These are phyloP conservation scores for Chironomus striatipennis DNA, from an alignment of 1,140 invertebrate species.

Conservation along the genomic window DNA sequence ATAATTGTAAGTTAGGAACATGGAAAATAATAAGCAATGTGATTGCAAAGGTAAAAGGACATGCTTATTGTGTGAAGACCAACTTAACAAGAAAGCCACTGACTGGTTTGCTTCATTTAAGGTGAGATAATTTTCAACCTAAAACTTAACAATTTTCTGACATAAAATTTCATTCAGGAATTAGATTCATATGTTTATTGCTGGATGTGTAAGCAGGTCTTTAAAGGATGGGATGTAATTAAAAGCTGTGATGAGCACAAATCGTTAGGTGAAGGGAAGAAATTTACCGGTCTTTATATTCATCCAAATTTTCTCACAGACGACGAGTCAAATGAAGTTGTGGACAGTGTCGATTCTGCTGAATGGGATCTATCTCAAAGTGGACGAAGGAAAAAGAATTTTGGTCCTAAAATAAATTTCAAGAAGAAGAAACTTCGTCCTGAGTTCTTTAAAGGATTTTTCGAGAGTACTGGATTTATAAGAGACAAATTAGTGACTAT, in stretches of 20 bases:
- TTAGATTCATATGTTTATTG: constrained; percentile 63
- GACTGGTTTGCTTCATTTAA: constrained; percentile 36
- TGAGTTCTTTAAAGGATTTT: constrained; percentile 81
- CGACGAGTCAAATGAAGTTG: constrained; percentile 60
- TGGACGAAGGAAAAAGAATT: constrained; percentile 95
- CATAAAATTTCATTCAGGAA: constrained; percentile 40
- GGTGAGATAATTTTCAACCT: constrained; percentile 28
- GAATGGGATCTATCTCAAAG: constrained; percentile 90
- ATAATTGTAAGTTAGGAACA: neutral
- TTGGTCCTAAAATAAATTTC: constrained; percentile 97
- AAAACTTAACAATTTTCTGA: constrained; percentile 20
- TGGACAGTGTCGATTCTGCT: constrained; percentile 64
- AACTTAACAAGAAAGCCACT: constrained; percentile 51
- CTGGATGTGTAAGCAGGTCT: constrained; percentile 61
- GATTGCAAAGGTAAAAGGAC: constrained; percentile 88
- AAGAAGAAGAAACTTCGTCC: constrained; percentile 80
- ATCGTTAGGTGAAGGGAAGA: constrained; percentile 43
- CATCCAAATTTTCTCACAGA: constrained; percentile 63
- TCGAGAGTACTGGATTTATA: constrained; percentile 68
- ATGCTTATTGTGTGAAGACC: constrained; percentile 73
- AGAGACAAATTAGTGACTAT: constrained; percentile 66
- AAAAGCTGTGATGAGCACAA: constrained; percentile 49
- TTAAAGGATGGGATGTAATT: constrained; percentile 55
- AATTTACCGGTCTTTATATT: constrained; percentile 63
- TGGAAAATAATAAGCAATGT: constrained; percentile 47